Evolutionary conservation across 2,797 vertebrate species (phyloP).

Genomic region (Acanthis flammea): DNA sequence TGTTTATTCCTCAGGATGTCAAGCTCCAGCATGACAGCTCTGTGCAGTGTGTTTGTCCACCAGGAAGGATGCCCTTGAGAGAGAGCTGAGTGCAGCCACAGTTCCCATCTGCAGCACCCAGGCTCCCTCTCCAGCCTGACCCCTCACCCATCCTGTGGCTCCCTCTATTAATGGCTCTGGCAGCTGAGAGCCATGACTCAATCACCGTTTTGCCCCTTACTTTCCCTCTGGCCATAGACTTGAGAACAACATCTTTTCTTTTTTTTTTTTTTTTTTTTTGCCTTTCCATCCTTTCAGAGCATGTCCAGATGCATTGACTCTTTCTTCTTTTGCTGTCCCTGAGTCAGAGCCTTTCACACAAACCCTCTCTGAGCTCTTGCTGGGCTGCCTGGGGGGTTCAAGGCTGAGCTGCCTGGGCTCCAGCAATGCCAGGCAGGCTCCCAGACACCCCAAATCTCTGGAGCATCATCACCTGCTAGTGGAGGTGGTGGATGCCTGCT

Average conservation of each 20-base stretch:
- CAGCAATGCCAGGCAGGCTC: background rate
- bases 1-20: background rate
- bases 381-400: background rate
- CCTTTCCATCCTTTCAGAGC: background rate
- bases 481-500: background rate
- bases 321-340: background rate
- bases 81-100: background rate
- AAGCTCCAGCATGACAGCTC: background rate
- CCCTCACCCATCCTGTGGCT: background rate
- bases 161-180: background rate
- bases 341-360: background rate
- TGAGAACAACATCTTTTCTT: background rate
- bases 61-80: background rate
- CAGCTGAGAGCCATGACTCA: background rate
- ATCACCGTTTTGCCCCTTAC: background rate
- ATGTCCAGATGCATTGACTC: background rate
- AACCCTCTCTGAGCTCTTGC: background rate
- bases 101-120: background rate
- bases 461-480: background rate
- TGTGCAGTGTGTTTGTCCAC: accelerated
- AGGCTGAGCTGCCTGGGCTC: background rate
- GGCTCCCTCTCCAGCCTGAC: accelerated
- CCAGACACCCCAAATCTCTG: background rate
- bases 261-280: background rate
- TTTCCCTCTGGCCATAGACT: background rate